Evolutionary conservation across 2,797 vertebrate genomes (phyloP), one percentile per base, ranked within the genome.

Genomic region (Helostoma temminkii): DNA sequence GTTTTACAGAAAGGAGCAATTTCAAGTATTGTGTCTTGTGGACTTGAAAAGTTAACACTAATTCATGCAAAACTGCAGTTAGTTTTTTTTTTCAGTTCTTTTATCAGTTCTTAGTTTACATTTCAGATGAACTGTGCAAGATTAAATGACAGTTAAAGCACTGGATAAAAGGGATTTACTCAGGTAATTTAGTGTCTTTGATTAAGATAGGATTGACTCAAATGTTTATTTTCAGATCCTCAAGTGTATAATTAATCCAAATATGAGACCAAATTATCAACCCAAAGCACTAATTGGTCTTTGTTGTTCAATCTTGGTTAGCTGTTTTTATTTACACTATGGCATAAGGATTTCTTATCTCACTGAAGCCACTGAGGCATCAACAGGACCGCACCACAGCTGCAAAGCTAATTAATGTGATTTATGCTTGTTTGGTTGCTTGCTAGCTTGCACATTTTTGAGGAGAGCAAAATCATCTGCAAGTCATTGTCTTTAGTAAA

Each of bases 401-500:
- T 91, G 87, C 91, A 89, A 67, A 83, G 74, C 76, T 91, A 91
- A 90, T 91, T 89, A 89, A 90, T 83, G 78, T 91, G 92, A 92
- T 93, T 90, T 89, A 90, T 90, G 88, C 85, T 80, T 87, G 86
- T 92, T 91, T 88, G 80, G 80, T 81, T 80, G 82, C 85, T 83
- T 88, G 87, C 91, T 87, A 87, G 85, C 82, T 86, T 88, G 88
- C 89, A 90, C 81, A 90, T 90, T 91, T 92, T 89, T 90, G 88
- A 90, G 82, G 90, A 75, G 71, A 88, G 81, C 72, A 83, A 77
- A 88, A 81, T 92, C 88, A 92, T 92, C 90, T 91, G 90, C 82
- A 89, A 91, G 84, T 87, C 85, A 90, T 91, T 92, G 89, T 89
- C 89, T 90, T 84, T 78, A 81, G 87, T 88, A 87, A 92, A 91